These are phyloP conservation scores for Abrostola tripartita DNA, from an alignment of 2,888 invertebrate species.

Conservation along the genomic window DNA sequence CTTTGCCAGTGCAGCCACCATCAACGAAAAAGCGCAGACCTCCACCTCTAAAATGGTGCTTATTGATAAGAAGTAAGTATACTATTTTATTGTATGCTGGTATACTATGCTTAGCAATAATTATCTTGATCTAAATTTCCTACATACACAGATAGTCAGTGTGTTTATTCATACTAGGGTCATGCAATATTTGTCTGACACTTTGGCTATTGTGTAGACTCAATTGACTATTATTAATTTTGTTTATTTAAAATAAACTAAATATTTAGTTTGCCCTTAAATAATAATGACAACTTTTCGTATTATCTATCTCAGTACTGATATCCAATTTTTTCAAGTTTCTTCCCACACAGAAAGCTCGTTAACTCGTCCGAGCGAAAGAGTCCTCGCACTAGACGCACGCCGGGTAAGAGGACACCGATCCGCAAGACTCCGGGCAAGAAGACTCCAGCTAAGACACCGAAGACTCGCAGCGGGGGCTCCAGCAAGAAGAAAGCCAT, in stretches of 20 bases:
- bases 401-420: constrained; percentile 84
- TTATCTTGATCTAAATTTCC: no score
- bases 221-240: no score
- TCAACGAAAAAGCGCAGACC: constrained; percentile 79
- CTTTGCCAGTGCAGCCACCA: constrained; percentile 91
- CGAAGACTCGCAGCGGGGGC: constrained; percentile 88
- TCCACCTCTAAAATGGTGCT: constrained; percentile 88
- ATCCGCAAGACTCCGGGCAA: constrained; percentile 81
- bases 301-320: constrained; percentile 38
- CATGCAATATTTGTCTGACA: no score
- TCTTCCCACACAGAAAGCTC: constrained; percentile 86
- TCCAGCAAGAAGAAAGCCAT: constrained; percentile 89
- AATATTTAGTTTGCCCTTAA: no score
- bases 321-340: constrained; percentile 73
- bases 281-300: neutral
- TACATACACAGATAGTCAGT: no score
- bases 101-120: neutral
- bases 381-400: constrained; percentile 85
- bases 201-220: no score
- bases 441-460: constrained; percentile 88
- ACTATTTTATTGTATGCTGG: no score
- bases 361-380: constrained; percentile 78
- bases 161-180: no score
- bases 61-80: constrained; percentile 90
- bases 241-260: no score